These are phyloP conservation scores for Marcusenius ussheri DNA, from an alignment of 2,113 vertebrate species.

Conservation along the genomic window DNA sequence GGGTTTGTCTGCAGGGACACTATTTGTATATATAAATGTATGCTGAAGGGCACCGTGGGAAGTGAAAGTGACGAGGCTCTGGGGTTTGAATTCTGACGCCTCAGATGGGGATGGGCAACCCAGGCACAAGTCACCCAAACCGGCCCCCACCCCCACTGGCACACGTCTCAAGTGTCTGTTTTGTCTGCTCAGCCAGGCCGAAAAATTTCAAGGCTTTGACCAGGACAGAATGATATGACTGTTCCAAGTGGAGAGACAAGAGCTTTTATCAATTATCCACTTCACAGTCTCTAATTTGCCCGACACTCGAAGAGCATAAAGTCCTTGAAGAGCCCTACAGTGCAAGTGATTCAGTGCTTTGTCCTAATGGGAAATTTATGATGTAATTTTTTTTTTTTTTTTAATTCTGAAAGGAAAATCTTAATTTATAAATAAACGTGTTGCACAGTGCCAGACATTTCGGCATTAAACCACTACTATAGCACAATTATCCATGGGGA, in stretches of 20 bases:
- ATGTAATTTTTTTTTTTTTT: not conserved
- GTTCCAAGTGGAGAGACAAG: constrained; percentile 69
- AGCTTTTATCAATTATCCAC: constrained; percentile 67
- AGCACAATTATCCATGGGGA: not conserved
- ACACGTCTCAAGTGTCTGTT: constrained; percentile 80
- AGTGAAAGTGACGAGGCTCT: constrained; percentile 27
- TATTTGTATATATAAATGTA: not conserved
- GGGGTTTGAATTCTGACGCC: constrained; percentile 43
- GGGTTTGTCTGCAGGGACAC: not conserved
- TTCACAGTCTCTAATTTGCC: constrained; percentile 70
- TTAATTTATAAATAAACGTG: not conserved
- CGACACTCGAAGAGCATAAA: constrained; percentile 58
- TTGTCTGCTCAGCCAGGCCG: constrained; percentile 70
- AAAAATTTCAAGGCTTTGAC: constrained; percentile 68
- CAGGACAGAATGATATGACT: constrained; percentile 75
- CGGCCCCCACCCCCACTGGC: constrained; percentile 26
- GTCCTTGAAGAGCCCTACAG: constrained; percentile 58
- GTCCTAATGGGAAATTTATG: not conserved
- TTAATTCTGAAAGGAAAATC: not conserved
- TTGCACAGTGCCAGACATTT: not conserved
- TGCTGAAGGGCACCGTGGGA: constrained; percentile 36
- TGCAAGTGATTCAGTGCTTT: constrained; percentile 48
- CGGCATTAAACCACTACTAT: not conserved
- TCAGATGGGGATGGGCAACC: constrained; percentile 35
- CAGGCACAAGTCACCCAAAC: constrained; percentile 28